Base-by-base conservation (phyloP, 2,113 vertebrate genomes). In the Progne subis region DNA sequence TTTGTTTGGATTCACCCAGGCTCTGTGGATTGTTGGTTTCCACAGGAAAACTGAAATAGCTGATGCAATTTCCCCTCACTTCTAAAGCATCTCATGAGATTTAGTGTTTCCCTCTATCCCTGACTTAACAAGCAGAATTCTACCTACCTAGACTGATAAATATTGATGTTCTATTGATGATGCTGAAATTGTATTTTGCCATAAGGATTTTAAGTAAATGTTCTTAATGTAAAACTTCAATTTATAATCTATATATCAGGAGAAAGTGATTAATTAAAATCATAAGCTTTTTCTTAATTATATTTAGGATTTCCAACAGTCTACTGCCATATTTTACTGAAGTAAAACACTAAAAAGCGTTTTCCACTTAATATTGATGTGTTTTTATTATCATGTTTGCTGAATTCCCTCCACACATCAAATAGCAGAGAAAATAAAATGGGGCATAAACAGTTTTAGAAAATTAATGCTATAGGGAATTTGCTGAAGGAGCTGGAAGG, bases 401-500 rank as follows among this genome's bases (percentile, higher is more conserved):
- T 76, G 50, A 79, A 80, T 89, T 86, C 86, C 65, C 75, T 72
- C 56, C 31, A 32, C 67, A 69, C 26, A 89, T 86, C 86, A 87
- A 93, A 93, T 68, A 85, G 49, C 39, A 81, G 70, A 85, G 75
- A 89, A 92, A 95, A 79, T 80, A 88, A 92, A 95, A 86, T 1
- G 4, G 34, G 52, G 21, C 68, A 61, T 85, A 76, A 90, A 94
- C 47, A 91, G 32, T 85, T 92, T 92, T 65, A 90, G 72, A 86
- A 88, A 95, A 96, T 70, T 91, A 82, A 79, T 84, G 50, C 89
- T 95, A 75, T 14, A 92, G 60, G 69, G 90, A 96, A 95, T 96
- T 96, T 95, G 56, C 91, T 93, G 81, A 94, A 94, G 89, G 65
- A 92, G 85, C 91, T 96, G 80, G 75, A 96, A 94, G 87, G 75